Percentiles rank a stretch among this genome's conserved stretches.
Conservation (phyloP, 2,797 vertebrate genomes). For the Halcyon badia region DNA sequence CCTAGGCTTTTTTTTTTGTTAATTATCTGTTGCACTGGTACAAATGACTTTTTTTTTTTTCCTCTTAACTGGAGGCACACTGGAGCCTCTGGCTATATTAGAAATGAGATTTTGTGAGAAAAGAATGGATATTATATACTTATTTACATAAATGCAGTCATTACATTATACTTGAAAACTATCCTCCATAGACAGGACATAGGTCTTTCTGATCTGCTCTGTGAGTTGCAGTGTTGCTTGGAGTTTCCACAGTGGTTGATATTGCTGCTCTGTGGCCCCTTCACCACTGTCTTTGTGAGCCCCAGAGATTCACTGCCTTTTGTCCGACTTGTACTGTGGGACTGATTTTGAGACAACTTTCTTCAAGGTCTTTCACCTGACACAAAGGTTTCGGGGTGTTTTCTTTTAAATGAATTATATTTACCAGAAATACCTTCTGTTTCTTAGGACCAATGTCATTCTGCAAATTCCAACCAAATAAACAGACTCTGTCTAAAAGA, state of each 20-base stretch:
- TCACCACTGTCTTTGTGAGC: fast-evolving
- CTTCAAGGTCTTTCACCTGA: background rate
- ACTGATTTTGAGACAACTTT: background rate
- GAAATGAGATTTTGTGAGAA: background rate
- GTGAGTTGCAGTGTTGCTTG: background rate
- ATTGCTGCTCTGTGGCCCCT: background rate
- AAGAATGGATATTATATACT: background rate
- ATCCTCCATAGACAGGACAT: background rate
- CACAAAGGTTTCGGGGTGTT: background rate
- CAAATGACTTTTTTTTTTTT: background rate
- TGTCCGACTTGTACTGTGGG: background rate
- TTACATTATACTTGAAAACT: background rate
- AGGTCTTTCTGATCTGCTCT: background rate
- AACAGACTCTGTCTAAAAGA: background rate
- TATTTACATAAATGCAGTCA: background rate
- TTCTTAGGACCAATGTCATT: background rate
- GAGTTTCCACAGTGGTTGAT: background rate
- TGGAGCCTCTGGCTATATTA: background rate
- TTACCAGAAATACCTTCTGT: background rate
- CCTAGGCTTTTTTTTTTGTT: background rate
- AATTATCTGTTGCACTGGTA: background rate
- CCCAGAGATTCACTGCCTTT: background rate
- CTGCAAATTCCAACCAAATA: background rate
- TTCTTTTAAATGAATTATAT: background rate
- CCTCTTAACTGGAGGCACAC: background rate